phyloP scores from a whole-genome alignment of 2,888 invertebrate species.

The Thera britannica region DNA sequence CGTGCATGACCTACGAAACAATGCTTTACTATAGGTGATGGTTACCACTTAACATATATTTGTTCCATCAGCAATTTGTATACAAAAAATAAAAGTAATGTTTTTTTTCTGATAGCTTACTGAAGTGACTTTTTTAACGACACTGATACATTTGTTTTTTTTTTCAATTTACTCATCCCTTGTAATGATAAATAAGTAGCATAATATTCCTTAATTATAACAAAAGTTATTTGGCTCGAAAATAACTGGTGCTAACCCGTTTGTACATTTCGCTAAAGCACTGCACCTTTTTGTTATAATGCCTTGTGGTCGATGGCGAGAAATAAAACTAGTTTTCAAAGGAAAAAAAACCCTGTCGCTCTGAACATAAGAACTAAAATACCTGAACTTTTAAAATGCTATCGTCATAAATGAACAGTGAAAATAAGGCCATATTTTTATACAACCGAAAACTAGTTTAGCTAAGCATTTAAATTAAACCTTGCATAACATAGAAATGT shows the following conservation, averaged over 20 bases:
- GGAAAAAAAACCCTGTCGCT: conserved; percentile 1
- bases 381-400: conserved; percentile 5
- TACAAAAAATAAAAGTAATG: no score
- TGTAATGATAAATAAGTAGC: no score
- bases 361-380: neutral
- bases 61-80: no score
- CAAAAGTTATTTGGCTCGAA: neutral
- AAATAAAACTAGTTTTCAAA: conserved; percentile 10
- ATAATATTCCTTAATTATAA: neutral
- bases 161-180: no score
- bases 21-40: no score
- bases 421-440: conserved; percentile 2
- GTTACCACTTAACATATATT: no score
- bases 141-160: no score
- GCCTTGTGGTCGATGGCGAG: conserved; percentile 9
- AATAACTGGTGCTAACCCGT: conserved; percentile 1
- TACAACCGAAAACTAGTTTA: conserved; percentile 1
- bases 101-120: no score
- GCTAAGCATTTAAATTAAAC: neutral
- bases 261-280: conserved; percentile 12
- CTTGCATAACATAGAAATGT: neutral
- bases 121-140: no score
- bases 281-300: conserved; percentile 18
- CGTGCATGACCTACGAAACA: no score
- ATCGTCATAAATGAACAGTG: neutral